Conservation (phyloP, 2,113 vertebrate genomes). For the Ondatra zibethicus region DNA sequence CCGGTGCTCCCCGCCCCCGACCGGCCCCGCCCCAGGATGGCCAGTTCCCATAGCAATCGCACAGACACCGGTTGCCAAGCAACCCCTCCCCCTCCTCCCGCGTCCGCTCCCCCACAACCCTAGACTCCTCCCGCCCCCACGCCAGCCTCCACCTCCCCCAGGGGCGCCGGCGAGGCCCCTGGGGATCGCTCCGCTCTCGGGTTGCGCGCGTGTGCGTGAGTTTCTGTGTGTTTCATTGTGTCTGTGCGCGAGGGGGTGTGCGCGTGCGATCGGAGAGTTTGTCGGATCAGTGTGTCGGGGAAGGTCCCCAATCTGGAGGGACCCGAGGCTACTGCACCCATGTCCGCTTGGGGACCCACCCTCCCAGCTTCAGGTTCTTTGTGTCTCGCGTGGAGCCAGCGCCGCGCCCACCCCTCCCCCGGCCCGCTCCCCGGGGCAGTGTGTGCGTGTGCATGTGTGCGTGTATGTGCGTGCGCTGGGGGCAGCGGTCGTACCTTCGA, state of each 20-base stretch:
- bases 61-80: constrained; percentile 90
- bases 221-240: constrained; percentile 78
- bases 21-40: constrained; percentile 80
- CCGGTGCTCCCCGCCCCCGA: constrained; percentile 70
- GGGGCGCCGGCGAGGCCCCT: constrained; percentile 66
- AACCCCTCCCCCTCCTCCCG: constrained; percentile 84
- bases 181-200: constrained; percentile 51
- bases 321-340: constrained; percentile 12
- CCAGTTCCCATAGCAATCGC: constrained; percentile 83
- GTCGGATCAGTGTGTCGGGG: background rate
- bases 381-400: constrained; percentile 66
- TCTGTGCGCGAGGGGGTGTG: constrained; percentile 69
- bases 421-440: constrained; percentile 17
- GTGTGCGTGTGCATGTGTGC: background rate
- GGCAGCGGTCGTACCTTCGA: constrained; percentile 91
- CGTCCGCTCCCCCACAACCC: constrained; percentile 53
- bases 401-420: constrained; percentile 62
- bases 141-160: constrained; percentile 64
- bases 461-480: background rate
- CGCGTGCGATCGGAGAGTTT: constrained; percentile 67
- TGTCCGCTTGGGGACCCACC: constrained; percentile 60
- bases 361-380: constrained; percentile 66
- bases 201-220: constrained; percentile 68
- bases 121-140: constrained; percentile 71
- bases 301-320: constrained; percentile 2